Evolutionary conservation across 2,888 invertebrate species (phyloP).

Genomic region (Eupelmus urozonus): DNA sequence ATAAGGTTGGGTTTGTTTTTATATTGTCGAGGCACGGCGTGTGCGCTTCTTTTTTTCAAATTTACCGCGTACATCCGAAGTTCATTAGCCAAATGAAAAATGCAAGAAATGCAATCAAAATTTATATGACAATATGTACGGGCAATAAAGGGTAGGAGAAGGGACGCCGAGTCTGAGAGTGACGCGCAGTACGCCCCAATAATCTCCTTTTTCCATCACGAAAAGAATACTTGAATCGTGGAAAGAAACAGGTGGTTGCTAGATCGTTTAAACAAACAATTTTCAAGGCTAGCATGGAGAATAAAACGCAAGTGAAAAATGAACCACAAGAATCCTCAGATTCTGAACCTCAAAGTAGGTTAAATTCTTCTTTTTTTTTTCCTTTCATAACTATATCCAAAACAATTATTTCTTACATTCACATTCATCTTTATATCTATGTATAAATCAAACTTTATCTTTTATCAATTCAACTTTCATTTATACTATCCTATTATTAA

Average conservation of each 20-base stretch:
- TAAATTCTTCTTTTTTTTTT: constrained; percentile 25
- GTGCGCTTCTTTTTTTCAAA: constrained; percentile 52
- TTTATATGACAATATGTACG: constrained; percentile 33
- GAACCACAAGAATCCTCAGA: constrained; percentile 54
- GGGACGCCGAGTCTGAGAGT: constrained; percentile 27
- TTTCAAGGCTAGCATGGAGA: constrained; percentile 48
- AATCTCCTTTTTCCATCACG: constrained; percentile 19
- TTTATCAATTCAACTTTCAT: not conserved
- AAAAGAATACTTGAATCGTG: constrained; percentile 37
- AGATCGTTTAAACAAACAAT: not conserved
- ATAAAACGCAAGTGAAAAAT: constrained; percentile 54
- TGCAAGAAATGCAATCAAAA: constrained; percentile 25
- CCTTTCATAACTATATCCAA: not conserved
- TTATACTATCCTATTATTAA: constrained; percentile 7
- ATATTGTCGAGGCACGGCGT: constrained; percentile 43
- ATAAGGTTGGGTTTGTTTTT: constrained; percentile 59
- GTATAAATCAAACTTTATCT: not conserved
- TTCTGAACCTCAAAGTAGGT: constrained; percentile 59
- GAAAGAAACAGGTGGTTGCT: constrained; percentile 56
- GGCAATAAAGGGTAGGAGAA: not conserved
- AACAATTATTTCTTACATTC: not conserved
- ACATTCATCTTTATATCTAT: not conserved
- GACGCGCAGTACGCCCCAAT: constrained; percentile 49
- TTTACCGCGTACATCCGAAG: constrained; percentile 31
- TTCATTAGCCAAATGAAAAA: constrained; percentile 32